Evolutionary conservation across 1,140 invertebrate species (phyloP).

Genomic region (Ephestia elutella): DNA sequence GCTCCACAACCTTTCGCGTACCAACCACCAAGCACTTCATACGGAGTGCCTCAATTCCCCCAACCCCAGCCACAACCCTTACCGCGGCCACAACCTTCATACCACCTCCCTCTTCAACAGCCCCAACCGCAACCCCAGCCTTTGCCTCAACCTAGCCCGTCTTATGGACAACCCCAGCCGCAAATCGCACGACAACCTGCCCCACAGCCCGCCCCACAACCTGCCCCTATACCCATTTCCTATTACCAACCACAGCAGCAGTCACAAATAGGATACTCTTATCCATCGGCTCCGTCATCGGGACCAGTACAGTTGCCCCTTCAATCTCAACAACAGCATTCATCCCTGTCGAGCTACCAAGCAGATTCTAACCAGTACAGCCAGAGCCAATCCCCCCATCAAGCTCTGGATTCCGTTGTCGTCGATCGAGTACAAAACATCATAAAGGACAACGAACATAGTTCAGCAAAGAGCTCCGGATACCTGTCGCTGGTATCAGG

Average conservation of each 20-base stretch:
- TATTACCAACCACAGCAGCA: constrained; percentile 14
- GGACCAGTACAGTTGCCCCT: constrained; percentile 19
- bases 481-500: constrained; percentile 57
- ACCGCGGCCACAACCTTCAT: constrained; percentile 13
- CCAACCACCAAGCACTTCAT: constrained; percentile 16
- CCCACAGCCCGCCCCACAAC: background rate
- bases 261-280: background rate
- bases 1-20: constrained; percentile 14
- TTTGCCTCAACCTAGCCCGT: constrained; percentile 18
- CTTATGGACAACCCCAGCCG: constrained; percentile 25
- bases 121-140: constrained; percentile 19
- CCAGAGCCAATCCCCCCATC: constrained; percentile 26
- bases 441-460: constrained; percentile 56
- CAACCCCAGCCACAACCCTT: constrained; percentile 19
- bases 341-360: constrained; percentile 41
- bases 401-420: constrained; percentile 52
- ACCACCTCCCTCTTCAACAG: constrained; percentile 16
- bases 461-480: constrained; percentile 45
- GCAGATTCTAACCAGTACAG: constrained; percentile 48
- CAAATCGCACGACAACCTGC: constrained; percentile 17
- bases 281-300: background rate
- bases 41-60: constrained; percentile 15
- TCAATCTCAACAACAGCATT: constrained; percentile 26
- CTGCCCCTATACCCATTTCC: background rate
- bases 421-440: constrained; percentile 49